Conservation (phyloP, 1,140 invertebrate species). For the Sipha flava region DNA sequence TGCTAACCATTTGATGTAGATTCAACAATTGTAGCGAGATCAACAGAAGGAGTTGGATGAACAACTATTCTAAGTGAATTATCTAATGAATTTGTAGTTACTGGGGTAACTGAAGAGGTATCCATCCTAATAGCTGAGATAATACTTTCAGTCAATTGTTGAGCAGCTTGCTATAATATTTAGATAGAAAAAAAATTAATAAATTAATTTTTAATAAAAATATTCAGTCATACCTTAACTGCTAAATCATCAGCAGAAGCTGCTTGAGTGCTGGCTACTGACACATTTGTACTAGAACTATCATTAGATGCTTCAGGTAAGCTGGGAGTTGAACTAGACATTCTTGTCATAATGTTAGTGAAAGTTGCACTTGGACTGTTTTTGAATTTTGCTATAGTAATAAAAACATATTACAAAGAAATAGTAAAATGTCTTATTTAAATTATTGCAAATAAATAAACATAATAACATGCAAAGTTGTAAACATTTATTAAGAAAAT, state of each 20-base stretch:
- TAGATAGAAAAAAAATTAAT: background rate
- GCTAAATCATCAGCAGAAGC: conserved; percentile 83
- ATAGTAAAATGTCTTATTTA: background rate
- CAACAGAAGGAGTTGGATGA: conserved; percentile 56
- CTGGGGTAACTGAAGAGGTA: conserved; percentile 44
- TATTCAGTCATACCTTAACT: conserved; percentile 52
- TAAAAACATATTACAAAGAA: background rate
- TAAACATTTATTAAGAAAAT: background rate
- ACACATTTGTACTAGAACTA: conserved; percentile 48
- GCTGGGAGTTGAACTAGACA: conserved; percentile 89
- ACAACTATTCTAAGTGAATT: conserved; percentile 52
- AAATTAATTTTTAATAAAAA: background rate
- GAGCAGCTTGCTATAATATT: conserved; percentile 62
- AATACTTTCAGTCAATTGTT: conserved; percentile 80
- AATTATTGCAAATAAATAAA: background rate
- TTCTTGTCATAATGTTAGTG: conserved; percentile 46
- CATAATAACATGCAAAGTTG: background rate
- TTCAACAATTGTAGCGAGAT: conserved; percentile 77
- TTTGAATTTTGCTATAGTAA: background rate
- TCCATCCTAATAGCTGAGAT: conserved; percentile 52
- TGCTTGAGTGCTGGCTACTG: conserved; percentile 79
- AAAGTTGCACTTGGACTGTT: background rate
- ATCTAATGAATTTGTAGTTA: conserved; percentile 55
- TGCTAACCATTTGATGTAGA: conserved; percentile 52
- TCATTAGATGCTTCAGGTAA: conserved; percentile 73